These are phyloP conservation scores for Celastrina argiolus DNA, from an alignment of 2,888 invertebrate genomes.

Conservation along the genomic window DNA sequence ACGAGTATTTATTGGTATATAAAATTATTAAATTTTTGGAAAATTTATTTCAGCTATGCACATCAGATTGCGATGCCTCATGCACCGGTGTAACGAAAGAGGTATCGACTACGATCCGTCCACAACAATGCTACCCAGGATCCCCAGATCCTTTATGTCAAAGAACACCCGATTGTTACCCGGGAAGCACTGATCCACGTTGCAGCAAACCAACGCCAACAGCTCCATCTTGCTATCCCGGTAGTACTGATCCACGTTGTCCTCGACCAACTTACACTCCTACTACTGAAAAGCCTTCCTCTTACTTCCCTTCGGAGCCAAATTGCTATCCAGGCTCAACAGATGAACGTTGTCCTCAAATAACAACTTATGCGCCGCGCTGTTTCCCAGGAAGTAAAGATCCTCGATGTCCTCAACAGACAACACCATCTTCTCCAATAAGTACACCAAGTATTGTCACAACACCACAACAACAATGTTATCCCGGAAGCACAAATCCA, in stretches of 20 bases:
- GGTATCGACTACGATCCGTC: constrained; percentile 52
- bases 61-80: constrained; percentile 57
- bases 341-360: constrained; percentile 46
- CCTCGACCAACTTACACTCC: constrained; percentile 34
- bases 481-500: constrained; percentile 39
- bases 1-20: no score
- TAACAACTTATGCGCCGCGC: constrained; percentile 38
- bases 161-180: constrained; percentile 43
- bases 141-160: constrained; percentile 54
- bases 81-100: constrained; percentile 53
- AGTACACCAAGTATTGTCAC: constrained; percentile 37
- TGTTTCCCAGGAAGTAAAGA: constrained; percentile 50
- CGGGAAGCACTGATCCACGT: constrained; percentile 50
- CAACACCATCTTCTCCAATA: constrained; percentile 41
- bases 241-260: constrained; percentile 40
- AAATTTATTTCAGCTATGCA: constrained; percentile 51
- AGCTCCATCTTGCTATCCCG: constrained; percentile 52
- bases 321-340: constrained; percentile 43
- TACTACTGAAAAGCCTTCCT: constrained; percentile 39
- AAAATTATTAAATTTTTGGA: no score
- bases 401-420: constrained; percentile 45
- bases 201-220: constrained; percentile 49
- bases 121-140: constrained; percentile 53
- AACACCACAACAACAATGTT: constrained; percentile 34
- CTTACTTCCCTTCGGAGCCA: constrained; percentile 41